phyloP scores from a whole-genome alignment of 2,113 vertebrate genomes.

The Tautogolabrus adspersus region DNA sequence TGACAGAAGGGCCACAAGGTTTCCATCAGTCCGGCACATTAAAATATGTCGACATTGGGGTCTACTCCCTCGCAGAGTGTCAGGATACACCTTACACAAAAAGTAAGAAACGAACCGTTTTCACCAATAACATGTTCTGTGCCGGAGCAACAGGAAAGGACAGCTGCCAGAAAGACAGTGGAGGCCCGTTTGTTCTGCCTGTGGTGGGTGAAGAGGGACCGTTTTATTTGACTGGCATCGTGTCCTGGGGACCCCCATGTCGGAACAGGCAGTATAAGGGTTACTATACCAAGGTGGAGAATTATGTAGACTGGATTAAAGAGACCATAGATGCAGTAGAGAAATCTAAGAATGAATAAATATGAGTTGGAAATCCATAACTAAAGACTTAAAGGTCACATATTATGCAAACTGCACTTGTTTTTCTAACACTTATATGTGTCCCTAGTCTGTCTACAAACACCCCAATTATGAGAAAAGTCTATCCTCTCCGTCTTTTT shows the following conservation, averaged over 20 bases:
- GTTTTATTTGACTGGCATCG: constrained; percentile 82
- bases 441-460: too few relatives aligned
- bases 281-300: constrained; percentile 90
- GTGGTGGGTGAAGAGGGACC: constrained; percentile 49
- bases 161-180: constrained; percentile 90
- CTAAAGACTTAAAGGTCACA: too few relatives aligned
- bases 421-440: too few relatives aligned
- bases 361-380: too few relatives aligned
- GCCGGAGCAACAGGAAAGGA: constrained; percentile 85
- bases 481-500: too few relatives aligned
- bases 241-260: constrained; percentile 92
- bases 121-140: constrained; percentile 94
- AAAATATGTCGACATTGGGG: constrained; percentile 76
- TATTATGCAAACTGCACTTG: too few relatives aligned
- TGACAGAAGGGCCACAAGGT: constrained; percentile 10
- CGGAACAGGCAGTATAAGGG: constrained; percentile 66
- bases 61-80: constrained; percentile 53
- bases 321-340: constrained; percentile 79
- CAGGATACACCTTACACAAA: accelerated
- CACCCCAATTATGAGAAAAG: too few relatives aligned
- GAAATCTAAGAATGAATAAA: not conserved
- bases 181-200: constrained; percentile 85
- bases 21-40: constrained; percentile 14
- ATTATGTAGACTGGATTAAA: constrained; percentile 91
- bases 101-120: not conserved